These are phyloP conservation scores for Eupleurogrammus muticus DNA, from an alignment of 2,797 vertebrate genomes.

Conservation along the genomic window DNA sequence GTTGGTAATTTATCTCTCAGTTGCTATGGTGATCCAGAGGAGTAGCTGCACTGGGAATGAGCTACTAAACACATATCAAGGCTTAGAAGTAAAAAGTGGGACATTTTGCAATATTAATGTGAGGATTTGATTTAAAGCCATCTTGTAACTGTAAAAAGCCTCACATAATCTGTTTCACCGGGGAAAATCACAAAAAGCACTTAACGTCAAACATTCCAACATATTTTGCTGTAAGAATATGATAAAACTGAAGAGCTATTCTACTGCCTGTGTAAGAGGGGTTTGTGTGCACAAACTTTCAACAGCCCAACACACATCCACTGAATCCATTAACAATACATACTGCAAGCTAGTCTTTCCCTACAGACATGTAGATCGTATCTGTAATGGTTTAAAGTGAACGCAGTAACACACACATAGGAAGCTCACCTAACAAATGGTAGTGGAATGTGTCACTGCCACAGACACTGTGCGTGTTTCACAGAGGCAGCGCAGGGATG, in stretches of 20 bases:
- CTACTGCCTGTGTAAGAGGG: neutral
- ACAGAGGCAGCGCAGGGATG: slow-evolving; percentile 21
- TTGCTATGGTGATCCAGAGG: too few species aligned
- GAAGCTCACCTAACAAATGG: slow-evolving; percentile 22
- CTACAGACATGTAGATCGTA: neutral
- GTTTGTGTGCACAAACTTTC: neutral
- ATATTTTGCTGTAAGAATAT: neutral
- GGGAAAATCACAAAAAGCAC: too few species aligned
- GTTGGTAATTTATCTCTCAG: too few species aligned
- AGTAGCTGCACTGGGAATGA: too few species aligned
- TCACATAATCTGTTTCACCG: too few species aligned
- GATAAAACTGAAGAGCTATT: neutral
- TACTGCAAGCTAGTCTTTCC: neutral
- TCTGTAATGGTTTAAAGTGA: slow-evolving; percentile 14
- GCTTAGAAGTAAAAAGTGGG: too few species aligned
- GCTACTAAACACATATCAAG: too few species aligned
- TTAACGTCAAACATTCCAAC: neutral
- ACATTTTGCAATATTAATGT: too few species aligned
- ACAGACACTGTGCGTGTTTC: slow-evolving; percentile 14
- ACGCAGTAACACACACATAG: slow-evolving; percentile 4
- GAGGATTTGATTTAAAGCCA: too few species aligned
- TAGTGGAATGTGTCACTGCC: slow-evolving; percentile 41
- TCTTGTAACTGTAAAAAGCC: too few species aligned
- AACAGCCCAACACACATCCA: slow-evolving; percentile 1
- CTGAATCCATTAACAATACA: neutral